Percentiles rank a stretch among this genome's conserved stretches.
Conservation (phyloP, 1,140 invertebrate genomes). For the Stenopsyche tienmushanensis region DNA sequence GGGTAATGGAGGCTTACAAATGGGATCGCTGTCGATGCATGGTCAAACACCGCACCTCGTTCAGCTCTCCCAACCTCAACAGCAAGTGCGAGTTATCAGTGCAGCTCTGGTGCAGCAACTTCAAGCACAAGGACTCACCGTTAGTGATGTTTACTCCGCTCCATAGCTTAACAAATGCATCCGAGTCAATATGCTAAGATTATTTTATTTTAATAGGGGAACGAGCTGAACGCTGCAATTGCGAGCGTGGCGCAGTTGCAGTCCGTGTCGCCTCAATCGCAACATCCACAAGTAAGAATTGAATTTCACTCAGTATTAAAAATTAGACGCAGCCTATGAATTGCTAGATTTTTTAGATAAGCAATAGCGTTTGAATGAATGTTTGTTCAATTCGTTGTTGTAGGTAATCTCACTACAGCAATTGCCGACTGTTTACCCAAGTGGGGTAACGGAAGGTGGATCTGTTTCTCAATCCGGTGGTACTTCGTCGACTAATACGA, state of each 20-base stretch:
- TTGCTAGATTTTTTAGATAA: too few species aligned
- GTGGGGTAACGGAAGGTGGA: conserved; percentile 26
- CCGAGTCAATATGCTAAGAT: neutral
- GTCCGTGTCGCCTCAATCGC: conserved; percentile 51
- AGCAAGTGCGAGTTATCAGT: conserved; percentile 54
- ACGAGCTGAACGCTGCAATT: conserved; percentile 54
- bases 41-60: conserved; percentile 51
- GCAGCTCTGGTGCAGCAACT: conserved; percentile 55
- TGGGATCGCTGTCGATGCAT: conserved; percentile 45
- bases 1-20: conserved; percentile 42
- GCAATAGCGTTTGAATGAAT: neutral
- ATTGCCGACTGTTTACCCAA: conserved; percentile 38
- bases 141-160: conserved; percentile 41
- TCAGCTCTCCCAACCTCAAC: conserved; percentile 55
- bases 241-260: conserved; percentile 52
- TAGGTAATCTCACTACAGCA: conserved; percentile 57
- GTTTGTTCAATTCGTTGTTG: conserved; percentile 1
- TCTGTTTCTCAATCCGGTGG: conserved; percentile 16
- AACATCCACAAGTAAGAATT: conserved; percentile 52
- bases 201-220: conserved; percentile 49
- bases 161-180: too few species aligned
- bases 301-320: too few species aligned
- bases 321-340: too few species aligned
- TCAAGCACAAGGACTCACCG: conserved; percentile 53
- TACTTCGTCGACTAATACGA: conserved; percentile 10